phyloP scores from a whole-genome alignment of 2,888 invertebrate species.

The Vesta saturnalis region DNA sequence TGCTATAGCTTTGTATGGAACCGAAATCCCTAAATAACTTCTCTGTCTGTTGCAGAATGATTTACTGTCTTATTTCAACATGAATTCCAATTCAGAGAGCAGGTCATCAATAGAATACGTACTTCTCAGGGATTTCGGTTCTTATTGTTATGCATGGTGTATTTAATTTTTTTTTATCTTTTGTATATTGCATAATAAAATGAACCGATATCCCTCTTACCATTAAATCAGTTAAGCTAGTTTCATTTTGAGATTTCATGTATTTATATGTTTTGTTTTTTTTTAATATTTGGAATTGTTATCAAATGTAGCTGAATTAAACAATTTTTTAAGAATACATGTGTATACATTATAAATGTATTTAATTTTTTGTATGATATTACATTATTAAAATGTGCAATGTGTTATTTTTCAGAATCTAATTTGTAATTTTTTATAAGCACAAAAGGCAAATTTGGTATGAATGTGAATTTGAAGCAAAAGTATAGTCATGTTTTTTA shows the following conservation, averaged over 20 bases:
- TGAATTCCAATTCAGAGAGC: constrained; percentile 54
- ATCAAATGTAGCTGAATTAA: no score
- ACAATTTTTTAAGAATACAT: no score
- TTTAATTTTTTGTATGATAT: no score
- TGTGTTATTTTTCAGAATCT: no score
- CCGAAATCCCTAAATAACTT: constrained; percentile 57
- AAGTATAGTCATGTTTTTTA: no score
- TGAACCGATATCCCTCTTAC: constrained; percentile 44
- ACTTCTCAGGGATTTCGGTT: constrained; percentile 57
- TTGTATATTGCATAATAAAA: constrained; percentile 44
- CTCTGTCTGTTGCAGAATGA: constrained; percentile 69
- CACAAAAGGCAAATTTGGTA: no score
- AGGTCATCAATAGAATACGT: constrained; percentile 31
- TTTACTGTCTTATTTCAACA: constrained; percentile 70
- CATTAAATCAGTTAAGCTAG: background rate
- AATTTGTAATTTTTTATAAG: no score
- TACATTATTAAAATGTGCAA: no score
- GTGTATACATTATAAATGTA: no score
- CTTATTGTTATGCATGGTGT: constrained; percentile 50
- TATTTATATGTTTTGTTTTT: no score
- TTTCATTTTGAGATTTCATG: background rate
- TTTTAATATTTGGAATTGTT: no score
- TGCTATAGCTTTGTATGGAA: constrained; percentile 50
- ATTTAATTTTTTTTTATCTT: constrained; percentile 15
- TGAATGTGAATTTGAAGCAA: no score